phyloP scores from a whole-genome alignment of 1,140 invertebrate species.

The Kradibia gibbosae region DNA sequence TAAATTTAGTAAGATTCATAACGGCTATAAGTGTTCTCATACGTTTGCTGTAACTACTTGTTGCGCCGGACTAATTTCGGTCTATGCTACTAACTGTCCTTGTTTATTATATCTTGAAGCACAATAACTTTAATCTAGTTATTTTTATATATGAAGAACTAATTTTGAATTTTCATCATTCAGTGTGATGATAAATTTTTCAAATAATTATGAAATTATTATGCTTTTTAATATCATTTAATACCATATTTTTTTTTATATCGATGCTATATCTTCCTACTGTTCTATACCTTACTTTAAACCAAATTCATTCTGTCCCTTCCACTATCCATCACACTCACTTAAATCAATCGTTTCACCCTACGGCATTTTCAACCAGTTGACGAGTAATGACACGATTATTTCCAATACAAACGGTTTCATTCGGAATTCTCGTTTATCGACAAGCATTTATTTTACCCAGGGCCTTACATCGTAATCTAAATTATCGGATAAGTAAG shows the following conservation, averaged over 20 bases:
- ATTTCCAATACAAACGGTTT: neutral
- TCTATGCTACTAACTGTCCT: conserved; percentile 42
- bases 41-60: conserved; percentile 56
- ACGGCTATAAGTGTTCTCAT: neutral
- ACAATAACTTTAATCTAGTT: neutral
- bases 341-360: neutral
- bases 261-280: neutral
- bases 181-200: neutral
- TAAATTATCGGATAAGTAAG: neutral
- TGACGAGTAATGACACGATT: neutral
- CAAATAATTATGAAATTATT: too few species aligned
- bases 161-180: neutral
- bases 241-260: neutral
- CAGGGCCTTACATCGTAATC: neutral
- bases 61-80: conserved; percentile 53
- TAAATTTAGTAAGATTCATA: neutral
- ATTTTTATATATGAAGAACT: neutral
- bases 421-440: neutral
- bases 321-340: neutral
- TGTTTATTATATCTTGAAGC: neutral
- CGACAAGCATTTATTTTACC: too few species aligned
- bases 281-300: neutral
- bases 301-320: neutral
- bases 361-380: neutral
- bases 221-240: too few species aligned